Base-by-base conservation (phyloP, 1,140 invertebrate genomes). In the Listronotus bonariensis region DNA sequence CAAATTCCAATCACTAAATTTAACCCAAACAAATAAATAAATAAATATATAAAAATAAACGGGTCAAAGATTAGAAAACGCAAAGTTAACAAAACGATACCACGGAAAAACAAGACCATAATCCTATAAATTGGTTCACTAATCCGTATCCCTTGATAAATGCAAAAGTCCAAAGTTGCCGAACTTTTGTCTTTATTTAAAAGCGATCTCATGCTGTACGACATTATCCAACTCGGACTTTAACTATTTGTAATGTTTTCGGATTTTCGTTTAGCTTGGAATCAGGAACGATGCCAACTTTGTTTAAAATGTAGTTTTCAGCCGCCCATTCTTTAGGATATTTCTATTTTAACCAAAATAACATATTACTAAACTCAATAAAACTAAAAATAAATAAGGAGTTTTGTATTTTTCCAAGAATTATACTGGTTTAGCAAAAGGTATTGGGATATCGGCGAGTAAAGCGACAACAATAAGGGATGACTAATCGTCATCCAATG, bases 191-290 rank as follows among this genome's bases (percentile, higher is more conserved):
- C 17, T 36, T 52, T 52, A 52, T 18, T 52, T 52, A 52, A 31
- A 32, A 36, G 49, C 42, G 42, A 45, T 45, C 42, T 36, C 34
- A 36, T 36, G 34, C 34, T 36, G 34, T 7, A 26, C 49, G 49
- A 52, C 49, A 52, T 52, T 52, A 52, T 52, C 49, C 26, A 18
- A 52, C 17, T 52, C 26, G 49, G 49, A 52, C 26, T 52, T 31
- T 9, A 52, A 52, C 20, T 52, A 52, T 31, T 18, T 8, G 26
- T 5, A 52, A 52, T 14, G 49, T 31, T 36, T 52, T 36, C 49
- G 20, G 49, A 32, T 52, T 52, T 52, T 52, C 49, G 49, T 46
- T 52, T 18, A 17, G 32, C 4, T 52, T 52, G 10, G 26, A 52
- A 52, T 52, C n/a, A 31, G 49, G 32, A 52, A 52, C n/a, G 49